A percentile compares a stretch with the other conserved stretches of the same genome.
These are phyloP conservation scores for Pelmatolapia mariae DNA, from an alignment of 2,113 vertebrate genomes.

Conservation along the genomic window DNA sequence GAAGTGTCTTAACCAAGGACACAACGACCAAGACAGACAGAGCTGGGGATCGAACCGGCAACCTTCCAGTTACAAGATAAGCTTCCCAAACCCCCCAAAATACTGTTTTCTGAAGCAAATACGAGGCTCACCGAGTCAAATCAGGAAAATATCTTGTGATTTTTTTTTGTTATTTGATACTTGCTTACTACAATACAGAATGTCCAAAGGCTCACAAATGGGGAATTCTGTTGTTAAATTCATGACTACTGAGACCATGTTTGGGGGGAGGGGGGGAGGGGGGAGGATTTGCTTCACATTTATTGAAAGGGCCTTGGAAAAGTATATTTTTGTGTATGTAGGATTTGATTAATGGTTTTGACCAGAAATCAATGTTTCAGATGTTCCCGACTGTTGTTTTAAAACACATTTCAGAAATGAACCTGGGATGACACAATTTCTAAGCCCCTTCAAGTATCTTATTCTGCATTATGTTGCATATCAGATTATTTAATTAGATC, in stretches of 20 bases:
- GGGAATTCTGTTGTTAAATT: background rate
- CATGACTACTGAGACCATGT: background rate
- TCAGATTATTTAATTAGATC: background rate
- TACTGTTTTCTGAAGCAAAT: background rate
- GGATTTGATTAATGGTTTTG: background rate
- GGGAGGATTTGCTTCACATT: background rate
- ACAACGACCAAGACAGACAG: background rate
- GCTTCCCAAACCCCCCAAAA: background rate
- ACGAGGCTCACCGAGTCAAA: background rate
- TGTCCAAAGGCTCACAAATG: background rate
- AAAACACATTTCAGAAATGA: background rate
- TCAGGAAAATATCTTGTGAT: background rate
- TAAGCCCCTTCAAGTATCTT: background rate
- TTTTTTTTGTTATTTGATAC: background rate
- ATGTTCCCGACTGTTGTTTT: background rate
- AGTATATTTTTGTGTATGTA: background rate
- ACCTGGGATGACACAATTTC: background rate
- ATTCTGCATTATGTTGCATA: background rate
- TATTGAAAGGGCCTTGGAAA: background rate
- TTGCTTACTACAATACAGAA: background rate
- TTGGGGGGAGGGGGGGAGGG: too few species aligned
- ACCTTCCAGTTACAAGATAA: fast-evolving
- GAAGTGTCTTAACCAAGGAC: background rate
- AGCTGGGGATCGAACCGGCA: fast-evolving
- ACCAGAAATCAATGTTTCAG: background rate